Base-by-base conservation (phyloP, 2,113 vertebrate species). In the Malurus cyaneus region DNA sequence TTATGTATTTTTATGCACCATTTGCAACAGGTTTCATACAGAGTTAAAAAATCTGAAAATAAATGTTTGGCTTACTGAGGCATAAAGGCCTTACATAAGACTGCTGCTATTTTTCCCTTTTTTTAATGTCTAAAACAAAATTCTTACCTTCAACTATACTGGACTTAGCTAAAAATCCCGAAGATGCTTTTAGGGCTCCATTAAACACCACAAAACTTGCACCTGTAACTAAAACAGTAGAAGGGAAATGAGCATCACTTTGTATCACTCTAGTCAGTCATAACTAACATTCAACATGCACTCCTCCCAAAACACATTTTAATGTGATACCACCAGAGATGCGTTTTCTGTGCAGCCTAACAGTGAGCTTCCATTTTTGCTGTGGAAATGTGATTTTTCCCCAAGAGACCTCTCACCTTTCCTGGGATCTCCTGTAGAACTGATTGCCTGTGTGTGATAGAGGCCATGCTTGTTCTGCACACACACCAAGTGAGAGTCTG, bases 171-270 rank as follows among this genome's bases (percentile, higher is more conserved):
- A 99, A 98, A 97, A 99, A 99, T 91, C 99, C 99, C 46, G 99
- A 99, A 5, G 99, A 99, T 39, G 98, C 92, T 96, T 99, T 99
- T 61, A 99, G 97, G 20, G 99, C 98, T 84, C 99, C 99, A 62
- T 99, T 99, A 90, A 99, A 99, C 61, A 99, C 99, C 69, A 99
- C 99, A 95, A 99, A 99, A 97, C 99, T 99, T 96, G 99, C 99
- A 62, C 99, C 99, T 66, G 99, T 99, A 96, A 99, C 99, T 99
- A 94, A 97, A 39, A 65, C 92, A 44, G 49, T 0, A 82, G 57
- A 23, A 88, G 61, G 7, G 57, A 76, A 93, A 14, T 76, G 2
- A 91, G 70, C 13, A 90, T 18, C 56, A 31, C 32, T 52, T 80
- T 1, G 1, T 21, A 41, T 42, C 47, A 10, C 18, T 52, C 23